Evolutionary conservation across 2,797 vertebrate genomes (phyloP).

Genomic region (Anguilla marmorata): DNA sequence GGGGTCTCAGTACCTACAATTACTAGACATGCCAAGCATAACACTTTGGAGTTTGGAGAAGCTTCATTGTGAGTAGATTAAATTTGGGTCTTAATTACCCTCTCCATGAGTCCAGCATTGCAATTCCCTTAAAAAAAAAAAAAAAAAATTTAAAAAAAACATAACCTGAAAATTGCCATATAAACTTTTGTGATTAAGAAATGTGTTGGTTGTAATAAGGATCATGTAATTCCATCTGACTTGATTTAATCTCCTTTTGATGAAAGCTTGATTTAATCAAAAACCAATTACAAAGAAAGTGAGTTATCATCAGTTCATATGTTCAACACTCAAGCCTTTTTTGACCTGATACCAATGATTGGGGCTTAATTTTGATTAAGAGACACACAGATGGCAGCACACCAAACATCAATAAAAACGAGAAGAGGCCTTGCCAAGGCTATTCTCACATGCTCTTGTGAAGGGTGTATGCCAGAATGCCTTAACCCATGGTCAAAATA

Average conservation of each 20-base stretch:
- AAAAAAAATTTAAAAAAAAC: background rate
- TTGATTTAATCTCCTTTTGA: background rate
- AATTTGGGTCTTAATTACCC: background rate
- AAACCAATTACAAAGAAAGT: too few relatives aligned
- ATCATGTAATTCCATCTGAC: background rate
- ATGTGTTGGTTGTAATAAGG: background rate
- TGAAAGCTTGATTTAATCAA: background rate
- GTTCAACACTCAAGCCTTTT: too few relatives aligned
- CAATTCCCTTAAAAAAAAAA: background rate
- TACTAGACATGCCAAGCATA: background rate
- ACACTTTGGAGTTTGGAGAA: background rate
- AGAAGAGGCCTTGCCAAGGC: too few relatives aligned
- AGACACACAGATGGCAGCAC: too few relatives aligned
- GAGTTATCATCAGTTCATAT: too few relatives aligned
- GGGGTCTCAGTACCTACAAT: too few relatives aligned
- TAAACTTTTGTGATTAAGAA: background rate
- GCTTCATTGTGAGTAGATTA: background rate
- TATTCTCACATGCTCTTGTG: background rate
- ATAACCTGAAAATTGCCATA: background rate
- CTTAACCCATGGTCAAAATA: background rate
- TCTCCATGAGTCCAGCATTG: too few relatives aligned
- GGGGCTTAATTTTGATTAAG: too few relatives aligned
- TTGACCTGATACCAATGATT: too few relatives aligned
- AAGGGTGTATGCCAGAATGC: background rate
- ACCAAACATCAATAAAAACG: too few relatives aligned